Percentiles rank a stretch among this genome's conserved stretches.
These are phyloP conservation scores for Oxyteleia sp. DNA, from an alignment of 2,888 invertebrate species.

Conservation along the genomic window DNA sequence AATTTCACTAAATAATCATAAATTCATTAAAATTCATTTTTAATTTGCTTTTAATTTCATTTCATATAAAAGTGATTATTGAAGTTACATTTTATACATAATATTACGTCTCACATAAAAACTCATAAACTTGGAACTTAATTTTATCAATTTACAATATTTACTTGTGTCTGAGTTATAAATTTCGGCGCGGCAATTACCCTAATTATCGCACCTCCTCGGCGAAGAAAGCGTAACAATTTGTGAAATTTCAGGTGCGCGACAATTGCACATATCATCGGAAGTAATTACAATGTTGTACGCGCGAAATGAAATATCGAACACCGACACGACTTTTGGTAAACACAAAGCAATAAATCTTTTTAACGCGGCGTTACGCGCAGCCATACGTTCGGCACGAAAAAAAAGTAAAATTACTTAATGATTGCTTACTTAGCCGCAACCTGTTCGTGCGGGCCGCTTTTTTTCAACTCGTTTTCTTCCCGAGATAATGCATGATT, in stretches of 20 bases:
- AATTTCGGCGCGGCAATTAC: slow-evolving; percentile 46
- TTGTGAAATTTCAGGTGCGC: slow-evolving; percentile 17
- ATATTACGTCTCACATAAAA: too few relatives aligned
- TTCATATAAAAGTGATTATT: too few relatives aligned
- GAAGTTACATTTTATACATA: too few relatives aligned
- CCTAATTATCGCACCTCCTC: slow-evolving; percentile 26
- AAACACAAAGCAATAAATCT: slow-evolving; percentile 56
- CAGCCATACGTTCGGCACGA: slow-evolving; percentile 9
- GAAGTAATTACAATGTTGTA: slow-evolving; percentile 33
- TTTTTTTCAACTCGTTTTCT: slow-evolving; percentile 56
- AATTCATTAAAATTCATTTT: too few relatives aligned
- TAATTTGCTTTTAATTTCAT: too few relatives aligned
- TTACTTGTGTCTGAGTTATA: slow-evolving; percentile 38
- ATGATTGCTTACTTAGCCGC: slow-evolving; percentile 64
- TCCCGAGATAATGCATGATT: slow-evolving; percentile 68
- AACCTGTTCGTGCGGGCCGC: slow-evolving; percentile 51
- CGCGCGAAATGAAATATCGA: slow-evolving; percentile 33
- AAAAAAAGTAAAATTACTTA: slow-evolving; percentile 60
- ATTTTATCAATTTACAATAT: too few relatives aligned
- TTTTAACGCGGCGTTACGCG: slow-evolving; percentile 22
- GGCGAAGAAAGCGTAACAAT: slow-evolving; percentile 22
- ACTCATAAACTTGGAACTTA: too few relatives aligned
- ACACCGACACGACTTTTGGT: slow-evolving; percentile 49
- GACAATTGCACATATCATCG: slow-evolving; percentile 41
- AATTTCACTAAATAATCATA: too few relatives aligned